These are phyloP conservation scores for Lophotis ruficrista DNA, from an alignment of 2,113 vertebrate species.

Conservation along the genomic window DNA sequence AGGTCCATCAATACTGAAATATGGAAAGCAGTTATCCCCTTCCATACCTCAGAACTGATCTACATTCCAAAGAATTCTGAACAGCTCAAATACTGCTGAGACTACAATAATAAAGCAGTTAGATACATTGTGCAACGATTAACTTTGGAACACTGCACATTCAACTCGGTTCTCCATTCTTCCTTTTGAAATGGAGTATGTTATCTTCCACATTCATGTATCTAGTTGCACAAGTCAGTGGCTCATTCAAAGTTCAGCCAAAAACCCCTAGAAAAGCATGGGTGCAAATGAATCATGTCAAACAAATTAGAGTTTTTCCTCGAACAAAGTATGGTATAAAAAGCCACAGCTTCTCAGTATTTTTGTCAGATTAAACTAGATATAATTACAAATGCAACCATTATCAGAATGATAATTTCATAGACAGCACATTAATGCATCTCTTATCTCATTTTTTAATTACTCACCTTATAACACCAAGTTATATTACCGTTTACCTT, in stretches of 20 bases:
- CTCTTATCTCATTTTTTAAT: conserved; percentile 14
- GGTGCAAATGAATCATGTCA: not conserved
- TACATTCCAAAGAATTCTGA: not conserved
- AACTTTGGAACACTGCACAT: not conserved
- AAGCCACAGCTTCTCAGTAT: not conserved
- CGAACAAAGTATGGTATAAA: not conserved
- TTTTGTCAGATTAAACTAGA: not conserved
- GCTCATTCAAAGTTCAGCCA: not conserved
- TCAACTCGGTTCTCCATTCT: not conserved
- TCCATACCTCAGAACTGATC: not conserved
- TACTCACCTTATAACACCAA: not conserved
- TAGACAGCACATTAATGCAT: not conserved
- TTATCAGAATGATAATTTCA: not conserved
- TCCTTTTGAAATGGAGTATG: not conserved
- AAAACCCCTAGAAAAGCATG: not conserved
- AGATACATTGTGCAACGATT: not conserved
- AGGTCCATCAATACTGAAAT: not conserved
- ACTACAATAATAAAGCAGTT: not conserved
- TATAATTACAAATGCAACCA: not conserved
- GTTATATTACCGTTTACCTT: conserved; percentile 1
- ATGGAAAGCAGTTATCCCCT: not conserved
- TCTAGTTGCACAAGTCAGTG: not conserved
- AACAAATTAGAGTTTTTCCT: not conserved
- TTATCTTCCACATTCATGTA: not conserved
- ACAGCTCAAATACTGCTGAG: not conserved